Base-by-base conservation (phyloP, 1,140 invertebrate genomes). In the Pissodes strobi region DNA sequence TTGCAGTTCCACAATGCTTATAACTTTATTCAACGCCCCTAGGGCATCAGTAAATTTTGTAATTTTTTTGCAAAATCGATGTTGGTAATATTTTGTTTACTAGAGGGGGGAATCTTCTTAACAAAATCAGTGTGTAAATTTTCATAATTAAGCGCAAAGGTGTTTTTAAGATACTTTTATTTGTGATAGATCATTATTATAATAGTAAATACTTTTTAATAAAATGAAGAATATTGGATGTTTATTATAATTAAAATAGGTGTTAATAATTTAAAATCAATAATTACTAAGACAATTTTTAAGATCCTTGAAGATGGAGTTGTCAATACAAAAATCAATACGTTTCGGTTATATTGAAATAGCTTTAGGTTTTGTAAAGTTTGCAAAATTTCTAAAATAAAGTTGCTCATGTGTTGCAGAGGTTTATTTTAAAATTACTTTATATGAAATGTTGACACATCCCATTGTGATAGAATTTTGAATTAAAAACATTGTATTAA, bases 401-500 rank as follows among this genome's bases (percentile, higher is more conserved):
- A 45, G 2, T 15, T 45, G 41, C 41, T 45, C 18, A 15, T 41
- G 15, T 41, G 5, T 21, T 45, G 41, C 41, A 45, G 15, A 45
- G 41, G 10, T 45, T 45, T 45, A 45, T 45, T 45, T 45, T 45
- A 18, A 45, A 45, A 19, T 45, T 12, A 21, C 17, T 8, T 15
- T 45, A 18, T 19, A 18, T 9, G 6, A 45, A 45, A 19, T 45
- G 41, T 45, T 45, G 41, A 45, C 41, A 45, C 41, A 45, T 45
- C 41, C 41, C 41, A 45, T 45, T 45, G 41, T 45, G 41, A 45
- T 45, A 45, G 19, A 18, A 45, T 45, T 45, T 45, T 45, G 18
- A 45, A 45, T 45, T 18, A 45, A 45, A 45, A 39, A 6, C n/a
- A 45, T 45, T 45, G 41, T 45, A 45, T 45, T 45, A 45, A 45